Evolutionary conservation across 2,113 vertebrate genomes (phyloP).

Genomic region (Mobula birostris): DNA sequence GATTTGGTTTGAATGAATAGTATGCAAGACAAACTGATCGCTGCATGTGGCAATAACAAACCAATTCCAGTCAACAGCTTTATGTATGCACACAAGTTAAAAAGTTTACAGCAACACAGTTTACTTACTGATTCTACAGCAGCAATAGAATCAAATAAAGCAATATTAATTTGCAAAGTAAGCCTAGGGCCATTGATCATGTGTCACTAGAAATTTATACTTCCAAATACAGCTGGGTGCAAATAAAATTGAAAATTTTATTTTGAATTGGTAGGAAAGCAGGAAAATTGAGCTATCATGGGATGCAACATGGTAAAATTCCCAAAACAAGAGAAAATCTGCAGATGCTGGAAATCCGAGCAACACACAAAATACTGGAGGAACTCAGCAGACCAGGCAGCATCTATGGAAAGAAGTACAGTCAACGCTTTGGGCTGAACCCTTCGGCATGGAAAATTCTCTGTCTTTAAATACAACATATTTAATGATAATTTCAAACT

Average conservation of each 20-base stretch:
- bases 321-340: no score
- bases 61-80: background rate
- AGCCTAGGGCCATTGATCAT: no score
- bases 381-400: no score
- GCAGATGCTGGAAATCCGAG: no score
- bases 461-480: background rate
- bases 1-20: no score
- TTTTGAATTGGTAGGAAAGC: background rate
- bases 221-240: background rate
- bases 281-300: background rate
- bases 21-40: no score
- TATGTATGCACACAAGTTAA: conserved; percentile 54
- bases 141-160: background rate
- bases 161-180: background rate
- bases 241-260: background rate
- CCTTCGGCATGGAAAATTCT: no score
- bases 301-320: background rate
- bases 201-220: background rate
- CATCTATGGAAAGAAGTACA: no score
- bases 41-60: no score
- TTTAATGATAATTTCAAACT: background rate
- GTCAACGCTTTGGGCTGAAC: no score
- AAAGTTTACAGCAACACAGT: conserved; percentile 52
- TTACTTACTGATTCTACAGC: conserved; percentile 48
- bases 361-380: no score